A percentile compares a stretch with the other conserved stretches of the same genome.
These are phyloP conservation scores for Zonitis immaculata DNA, from an alignment of 2,888 invertebrate species.

Conservation along the genomic window DNA sequence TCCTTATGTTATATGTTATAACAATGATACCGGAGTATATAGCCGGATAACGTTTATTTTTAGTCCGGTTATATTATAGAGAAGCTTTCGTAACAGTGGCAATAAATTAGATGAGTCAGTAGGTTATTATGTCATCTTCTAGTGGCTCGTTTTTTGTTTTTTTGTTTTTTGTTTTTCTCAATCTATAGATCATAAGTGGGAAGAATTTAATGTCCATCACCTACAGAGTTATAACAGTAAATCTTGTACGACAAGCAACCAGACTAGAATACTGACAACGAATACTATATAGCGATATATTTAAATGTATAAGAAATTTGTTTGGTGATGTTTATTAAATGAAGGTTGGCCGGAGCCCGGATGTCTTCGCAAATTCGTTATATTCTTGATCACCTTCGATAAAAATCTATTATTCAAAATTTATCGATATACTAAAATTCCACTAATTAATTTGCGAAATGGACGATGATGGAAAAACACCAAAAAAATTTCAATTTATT, in stretches of 20 bases:
- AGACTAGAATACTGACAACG: not conserved
- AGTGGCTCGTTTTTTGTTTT: not conserved
- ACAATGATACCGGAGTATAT: not conserved
- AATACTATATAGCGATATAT: too few species aligned
- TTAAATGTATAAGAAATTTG: too few species aligned
- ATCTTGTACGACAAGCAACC: slow-evolving; percentile 17
- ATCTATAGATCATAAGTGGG: slow-evolving; percentile 1
- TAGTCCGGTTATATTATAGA: not conserved
- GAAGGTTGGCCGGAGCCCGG: slow-evolving; percentile 15
- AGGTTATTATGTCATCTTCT: slow-evolving; percentile 19
- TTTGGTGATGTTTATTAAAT: not conserved
- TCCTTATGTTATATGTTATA: not conserved
- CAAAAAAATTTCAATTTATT: slow-evolving; percentile 5
- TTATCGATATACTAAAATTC: slow-evolving; percentile 5
- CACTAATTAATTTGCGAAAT: too few species aligned
- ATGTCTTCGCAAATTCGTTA: slow-evolving; percentile 15
- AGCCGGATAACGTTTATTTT: not conserved
- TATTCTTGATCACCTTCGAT: slow-evolving; percentile 14
- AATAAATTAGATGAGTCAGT: slow-evolving; percentile 19
- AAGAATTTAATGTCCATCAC: slow-evolving; percentile 6
- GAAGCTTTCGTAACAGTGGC: not conserved
- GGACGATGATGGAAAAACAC: not conserved
- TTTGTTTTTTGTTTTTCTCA: not conserved
- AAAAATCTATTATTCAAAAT: slow-evolving; percentile 2
- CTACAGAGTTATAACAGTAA: slow-evolving; percentile 19